Evolutionary conservation across 2,797 vertebrate genomes (phyloP).

Genomic region (Schizopygopsis pylzovi): DNA sequence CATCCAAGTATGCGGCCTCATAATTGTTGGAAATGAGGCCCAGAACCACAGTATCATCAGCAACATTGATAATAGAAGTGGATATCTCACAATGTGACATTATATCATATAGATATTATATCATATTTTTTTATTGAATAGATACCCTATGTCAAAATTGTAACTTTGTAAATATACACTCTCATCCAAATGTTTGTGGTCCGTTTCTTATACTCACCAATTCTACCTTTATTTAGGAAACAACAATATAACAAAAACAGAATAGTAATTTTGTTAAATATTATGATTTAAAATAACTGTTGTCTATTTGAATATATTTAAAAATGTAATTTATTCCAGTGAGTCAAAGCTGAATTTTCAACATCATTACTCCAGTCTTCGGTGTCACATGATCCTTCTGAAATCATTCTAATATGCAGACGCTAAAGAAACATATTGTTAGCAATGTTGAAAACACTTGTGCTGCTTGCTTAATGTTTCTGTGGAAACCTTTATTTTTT

Average conservation of each 20-base stretch:
- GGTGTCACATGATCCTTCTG: too few relatives aligned
- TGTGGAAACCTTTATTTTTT: too few relatives aligned
- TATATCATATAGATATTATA: neutral
- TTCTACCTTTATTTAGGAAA: neutral
- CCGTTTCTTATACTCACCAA: neutral
- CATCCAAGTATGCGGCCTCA: too few relatives aligned
- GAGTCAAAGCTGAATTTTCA: neutral
- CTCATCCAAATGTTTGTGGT: neutral
- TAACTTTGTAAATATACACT: neutral
- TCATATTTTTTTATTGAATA: neutral
- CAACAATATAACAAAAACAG: neutral
- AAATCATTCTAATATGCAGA: too few relatives aligned
- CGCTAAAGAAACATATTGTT: too few relatives aligned
- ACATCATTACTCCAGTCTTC: neutral
- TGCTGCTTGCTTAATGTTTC: too few relatives aligned
- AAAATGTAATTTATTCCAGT: neutral
- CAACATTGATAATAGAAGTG: too few relatives aligned
- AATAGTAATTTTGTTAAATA: neutral
- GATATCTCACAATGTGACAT: neutral
- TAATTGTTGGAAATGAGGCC: too few relatives aligned
- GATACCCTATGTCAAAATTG: neutral
- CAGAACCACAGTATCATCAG: too few relatives aligned
- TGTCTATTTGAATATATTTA: neutral
- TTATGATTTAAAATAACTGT: neutral
- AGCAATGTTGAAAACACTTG: too few relatives aligned